Conservation (phyloP, 2,888 invertebrate genomes). For the Drosophila barbarae region DNA sequence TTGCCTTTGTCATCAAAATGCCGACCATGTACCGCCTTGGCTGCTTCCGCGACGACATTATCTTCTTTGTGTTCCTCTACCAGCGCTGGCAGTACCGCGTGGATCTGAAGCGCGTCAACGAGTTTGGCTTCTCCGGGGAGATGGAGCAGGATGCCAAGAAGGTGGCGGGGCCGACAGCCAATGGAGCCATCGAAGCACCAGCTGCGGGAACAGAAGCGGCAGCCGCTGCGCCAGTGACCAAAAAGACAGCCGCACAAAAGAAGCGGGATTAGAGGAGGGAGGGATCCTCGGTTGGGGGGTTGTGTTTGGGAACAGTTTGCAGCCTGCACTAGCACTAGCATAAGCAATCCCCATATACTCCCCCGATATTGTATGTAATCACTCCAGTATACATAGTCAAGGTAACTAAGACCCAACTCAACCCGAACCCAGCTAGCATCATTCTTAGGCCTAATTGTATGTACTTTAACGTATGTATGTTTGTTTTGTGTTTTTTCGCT, state of each 20-base stretch:
- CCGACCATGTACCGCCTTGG: slow-evolving; percentile 98
- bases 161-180: slow-evolving; percentile 27
- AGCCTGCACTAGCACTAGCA: slow-evolving; percentile 20
- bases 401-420: slow-evolving; percentile 13
- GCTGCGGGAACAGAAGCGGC: slow-evolving; percentile 9
- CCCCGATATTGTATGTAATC: slow-evolving; percentile 33
- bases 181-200: slow-evolving; percentile 49
- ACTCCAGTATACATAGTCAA: slow-evolving; percentile 47
- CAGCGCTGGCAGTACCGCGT: slow-evolving; percentile 99
- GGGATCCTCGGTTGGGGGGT: slow-evolving; percentile 2
- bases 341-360: slow-evolving; percentile 36
- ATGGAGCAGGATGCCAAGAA: slow-evolving; percentile 81
- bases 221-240: slow-evolving; percentile 35
- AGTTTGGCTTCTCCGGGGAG: slow-evolving; percentile 98
- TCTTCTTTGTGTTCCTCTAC: slow-evolving; percentile 99
- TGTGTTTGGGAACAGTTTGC: slow-evolving; percentile 5
- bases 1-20: slow-evolving; percentile 99
- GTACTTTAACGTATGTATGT: slow-evolving; percentile 44
- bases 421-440: slow-evolving; percentile 18
- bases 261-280: slow-evolving; percentile 74
- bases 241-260: slow-evolving; percentile 76
- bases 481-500: slow-evolving; percentile 50
- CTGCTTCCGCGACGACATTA: slow-evolving; percentile 99
- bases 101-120: slow-evolving; percentile 96
- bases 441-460: slow-evolving; percentile 57